Base-by-base conservation (phyloP, 2,113 vertebrate genomes). In the Mohoua ochrocephala region DNA sequence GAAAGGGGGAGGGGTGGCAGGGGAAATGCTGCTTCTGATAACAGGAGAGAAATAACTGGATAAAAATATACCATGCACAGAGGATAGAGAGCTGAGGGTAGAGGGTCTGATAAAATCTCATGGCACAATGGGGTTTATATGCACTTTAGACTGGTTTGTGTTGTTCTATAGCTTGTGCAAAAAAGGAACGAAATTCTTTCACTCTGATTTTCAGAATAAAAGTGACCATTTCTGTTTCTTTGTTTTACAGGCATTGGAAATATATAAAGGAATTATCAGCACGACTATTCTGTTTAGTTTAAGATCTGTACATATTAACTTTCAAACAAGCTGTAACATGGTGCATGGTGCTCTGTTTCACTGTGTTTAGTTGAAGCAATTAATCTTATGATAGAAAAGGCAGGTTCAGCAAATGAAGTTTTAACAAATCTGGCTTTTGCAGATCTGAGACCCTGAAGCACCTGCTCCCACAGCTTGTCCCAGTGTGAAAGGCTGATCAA, bases 361-460 rank as follows among this genome's bases (percentile, higher is more conserved):
- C 13, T 60, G 17, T 71, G 26, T 84, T 78, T 49, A 42, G 37
- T 57, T 65, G 18, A 94, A 84, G 41, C 11, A 87, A 96, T 93
- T 95, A 92, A 96, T 96, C 93, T 93, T 86, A 37, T 6, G 4
- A 42, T 28, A 79, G 73, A 91, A 95, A 94, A 79, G 39, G 28
- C 49, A 67, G 41, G 70, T 84, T 93, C 95, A 97, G 96, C 96
- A 96, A 87, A 89, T 21, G 6, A 87, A 31, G 10, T 78, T 93
- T 93, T 81, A 89, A 79, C 47, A 92, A 92, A 60, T 53, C 52
- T 71, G 41, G 2, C 13, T 93, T 94, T 92, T 89, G 44, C 79
- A 89, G 52, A 50, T 81, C 56, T 81, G 59, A 93, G 76, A 92
- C 76, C 28, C 71, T 69, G 49, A 78, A 93, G 79, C 96, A 96